Evolutionary conservation across 1,140 invertebrate genomes (phyloP), one percentile per base, ranked within the genome.

Genomic region (Hyposmocoma kahamanoa): DNA sequence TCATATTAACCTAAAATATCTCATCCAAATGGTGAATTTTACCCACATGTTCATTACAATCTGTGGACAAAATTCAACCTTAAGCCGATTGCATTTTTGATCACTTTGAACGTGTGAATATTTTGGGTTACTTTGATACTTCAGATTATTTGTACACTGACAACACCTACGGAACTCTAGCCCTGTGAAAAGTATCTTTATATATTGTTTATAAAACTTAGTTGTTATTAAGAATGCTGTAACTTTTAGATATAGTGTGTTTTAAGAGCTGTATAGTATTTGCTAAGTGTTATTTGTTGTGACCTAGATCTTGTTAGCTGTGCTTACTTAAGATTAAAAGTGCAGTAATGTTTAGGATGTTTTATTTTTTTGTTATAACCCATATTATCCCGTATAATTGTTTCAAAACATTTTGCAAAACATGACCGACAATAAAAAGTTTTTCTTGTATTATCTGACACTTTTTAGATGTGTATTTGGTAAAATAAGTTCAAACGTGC

Each of bases 221-320:
- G 9, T 41, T 41, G 18, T 11, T 2, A 21, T 21, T 41, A 41
- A 41, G 38, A 10, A 22, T 21, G 18, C 1, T 1, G 9, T 10
- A 21, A 22, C 38, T 41, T 41, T 41, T 41, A 41, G 5, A 41
- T 41, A 15, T 41, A 41, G 38, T 41, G 8, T 41, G 20, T 11
- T 19, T 8, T 41, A 41, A 41, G 38, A 22, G 22, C 38, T 21
- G 20, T 41, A 41, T 41, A 21, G 9, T 41, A 41, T 41, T 41
- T 41, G 18, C 19, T 41, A 41, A 34, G 30, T 24, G 2, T 46
- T 21, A 46, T 34, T 45, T 34, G n/a, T n/a, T 46, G 26, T 21
- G 4, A 19, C n/a, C 17, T 19, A 9, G 17, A 17, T 9, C n/a
- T 38, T 10, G 34, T 38, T 38, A 17, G 17, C 18, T 38, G 1